phyloP scores from a whole-genome alignment of 2,113 vertebrate species.

The Hippoglossus stenolepis region DNA sequence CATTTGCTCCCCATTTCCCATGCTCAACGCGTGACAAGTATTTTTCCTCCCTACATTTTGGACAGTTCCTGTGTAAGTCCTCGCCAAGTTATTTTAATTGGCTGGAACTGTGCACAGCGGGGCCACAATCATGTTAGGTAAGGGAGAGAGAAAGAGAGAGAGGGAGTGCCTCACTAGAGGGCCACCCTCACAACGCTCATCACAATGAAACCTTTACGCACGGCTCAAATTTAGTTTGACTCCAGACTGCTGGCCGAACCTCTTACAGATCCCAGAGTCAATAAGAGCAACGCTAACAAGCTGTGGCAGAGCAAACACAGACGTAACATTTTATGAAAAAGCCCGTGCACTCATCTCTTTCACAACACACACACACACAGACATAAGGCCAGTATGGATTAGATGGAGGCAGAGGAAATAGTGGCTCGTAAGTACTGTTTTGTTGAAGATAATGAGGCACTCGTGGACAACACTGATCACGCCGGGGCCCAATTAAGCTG shows the following conservation, averaged over 20 bases:
- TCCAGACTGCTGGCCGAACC: constrained; percentile 11
- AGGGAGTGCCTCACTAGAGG: not conserved
- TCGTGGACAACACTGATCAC: constrained; percentile 40
- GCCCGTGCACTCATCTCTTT: not conserved
- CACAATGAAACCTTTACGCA: constrained; percentile 14
- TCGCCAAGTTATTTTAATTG: constrained; percentile 66
- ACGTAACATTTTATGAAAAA: constrained; percentile 24
- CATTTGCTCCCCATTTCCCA: not conserved
- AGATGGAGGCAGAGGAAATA: constrained; percentile 21
- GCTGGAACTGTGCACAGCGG: constrained; percentile 59
- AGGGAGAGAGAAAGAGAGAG: no score
- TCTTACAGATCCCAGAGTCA: constrained; percentile 36
- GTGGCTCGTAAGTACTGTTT: constrained; percentile 50
- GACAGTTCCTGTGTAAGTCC: constrained; percentile 1
- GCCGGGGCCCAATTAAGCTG: constrained; percentile 60
- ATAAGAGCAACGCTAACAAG: constrained; percentile 45
- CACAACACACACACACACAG: constrained; percentile 8
- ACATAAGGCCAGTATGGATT: constrained; percentile 27
- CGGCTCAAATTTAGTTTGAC: constrained; percentile 25
- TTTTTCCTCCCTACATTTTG: no score
- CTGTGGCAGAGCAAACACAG: constrained; percentile 25
- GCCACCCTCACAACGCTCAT: constrained; percentile 1
- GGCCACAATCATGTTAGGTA: constrained; percentile 28
- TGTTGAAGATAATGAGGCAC: constrained; percentile 66
- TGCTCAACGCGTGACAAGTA: not conserved